A percentile compares a stretch with the other conserved stretches of the same genome.
Evolutionary conservation across 2,113 vertebrate species (phyloP).

Genomic region (Indri indri): DNA sequence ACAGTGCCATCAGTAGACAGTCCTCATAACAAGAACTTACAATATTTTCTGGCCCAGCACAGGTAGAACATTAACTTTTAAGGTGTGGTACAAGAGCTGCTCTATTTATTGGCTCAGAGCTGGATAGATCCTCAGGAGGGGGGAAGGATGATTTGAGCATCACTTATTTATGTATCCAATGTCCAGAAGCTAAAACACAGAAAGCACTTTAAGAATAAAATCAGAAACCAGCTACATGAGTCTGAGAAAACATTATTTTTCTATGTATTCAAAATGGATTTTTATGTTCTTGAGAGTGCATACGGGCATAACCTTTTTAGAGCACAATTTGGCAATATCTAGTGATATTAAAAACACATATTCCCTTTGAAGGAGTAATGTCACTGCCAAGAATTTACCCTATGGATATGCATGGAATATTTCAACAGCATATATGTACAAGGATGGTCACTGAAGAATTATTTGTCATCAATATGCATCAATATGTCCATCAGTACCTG

Average conservation of each 20-base stretch:
- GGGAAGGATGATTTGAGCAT: not conserved
- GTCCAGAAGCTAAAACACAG: not conserved
- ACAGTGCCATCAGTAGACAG: not conserved
- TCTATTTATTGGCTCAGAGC: not conserved
- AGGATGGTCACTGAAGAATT: not conserved
- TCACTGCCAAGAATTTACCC: not conserved
- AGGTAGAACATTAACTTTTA: not conserved
- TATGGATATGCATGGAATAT: not conserved
- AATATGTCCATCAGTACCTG: not conserved
- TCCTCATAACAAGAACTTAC: not conserved
- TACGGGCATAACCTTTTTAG: not conserved
- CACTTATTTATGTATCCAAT: not conserved
- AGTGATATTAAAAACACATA: not conserved
- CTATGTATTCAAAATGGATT: conserved; percentile 3
- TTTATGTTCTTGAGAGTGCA: not conserved
- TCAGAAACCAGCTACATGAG: not conserved
- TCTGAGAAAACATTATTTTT: not conserved
- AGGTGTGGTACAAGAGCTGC: not conserved
- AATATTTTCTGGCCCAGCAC: not conserved
- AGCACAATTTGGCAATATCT: not conserved
- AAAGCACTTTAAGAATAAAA: conserved; percentile 41
- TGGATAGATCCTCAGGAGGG: not conserved
- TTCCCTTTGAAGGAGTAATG: not conserved
- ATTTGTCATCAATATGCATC: not conserved
- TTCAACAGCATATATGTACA: not conserved